Percentiles rank a stretch among this genome's conserved stretches.
Conservation (phyloP, 2,888 invertebrate species). For the Adineta ricciae region DNA sequence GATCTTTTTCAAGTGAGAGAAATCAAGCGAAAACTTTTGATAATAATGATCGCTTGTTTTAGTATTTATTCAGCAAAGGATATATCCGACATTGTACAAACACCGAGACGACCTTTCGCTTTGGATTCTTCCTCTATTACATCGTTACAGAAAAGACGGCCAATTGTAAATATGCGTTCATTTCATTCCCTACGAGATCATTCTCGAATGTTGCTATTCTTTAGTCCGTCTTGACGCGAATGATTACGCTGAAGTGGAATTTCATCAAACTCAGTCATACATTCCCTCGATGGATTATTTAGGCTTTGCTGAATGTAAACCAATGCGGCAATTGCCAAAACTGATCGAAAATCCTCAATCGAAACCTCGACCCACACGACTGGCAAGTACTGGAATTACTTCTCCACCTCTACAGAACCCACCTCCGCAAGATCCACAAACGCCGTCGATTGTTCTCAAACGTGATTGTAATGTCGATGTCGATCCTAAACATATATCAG, state of each 20-base stretch:
- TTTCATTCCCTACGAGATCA: too few species aligned
- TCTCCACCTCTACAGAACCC: neutral
- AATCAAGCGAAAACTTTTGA: constrained; percentile 33
- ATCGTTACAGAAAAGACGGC: constrained; percentile 53
- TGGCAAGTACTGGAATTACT: neutral
- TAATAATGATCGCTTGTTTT: constrained; percentile 55
- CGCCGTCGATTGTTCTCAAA: neutral
- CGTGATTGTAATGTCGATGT: constrained; percentile 42
- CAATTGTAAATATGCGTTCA: neutral
- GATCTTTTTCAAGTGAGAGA: constrained; percentile 51
- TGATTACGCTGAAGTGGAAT: constrained; percentile 19
- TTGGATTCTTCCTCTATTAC: constrained; percentile 81
- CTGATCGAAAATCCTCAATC: neutral
- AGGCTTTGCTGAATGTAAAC: neutral
- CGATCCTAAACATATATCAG: constrained; percentile 42
- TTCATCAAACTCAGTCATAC: neutral
- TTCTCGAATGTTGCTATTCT: too few species aligned
- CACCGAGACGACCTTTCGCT: neutral
- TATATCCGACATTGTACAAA: neutral
- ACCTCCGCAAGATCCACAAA: too few species aligned
- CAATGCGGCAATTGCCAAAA: neutral
- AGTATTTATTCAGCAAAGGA: constrained; percentile 60
- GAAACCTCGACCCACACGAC: neutral
- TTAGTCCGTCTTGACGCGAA: neutral
- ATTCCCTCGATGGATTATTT: constrained; percentile 10